phyloP scores from a whole-genome alignment of 1,140 invertebrate genomes.

The Drosophila pseudoananassae region DNA sequence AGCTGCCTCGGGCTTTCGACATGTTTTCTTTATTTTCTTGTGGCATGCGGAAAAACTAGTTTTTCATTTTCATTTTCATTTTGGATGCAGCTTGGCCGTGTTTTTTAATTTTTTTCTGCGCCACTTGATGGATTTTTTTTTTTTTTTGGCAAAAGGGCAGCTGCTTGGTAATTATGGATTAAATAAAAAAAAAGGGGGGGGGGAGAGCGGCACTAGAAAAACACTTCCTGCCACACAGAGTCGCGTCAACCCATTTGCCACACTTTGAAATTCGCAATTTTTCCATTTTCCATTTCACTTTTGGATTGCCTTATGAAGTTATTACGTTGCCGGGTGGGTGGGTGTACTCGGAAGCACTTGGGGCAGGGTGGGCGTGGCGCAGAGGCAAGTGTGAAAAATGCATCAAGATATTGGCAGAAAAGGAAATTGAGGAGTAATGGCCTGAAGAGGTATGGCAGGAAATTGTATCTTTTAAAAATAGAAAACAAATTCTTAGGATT shows the following conservation, averaged over 20 bases:
- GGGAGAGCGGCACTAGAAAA: background rate
- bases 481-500: no score
- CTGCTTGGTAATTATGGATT: conserved; percentile 4
- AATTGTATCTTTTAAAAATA: background rate
- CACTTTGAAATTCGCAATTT: conserved; percentile 20
- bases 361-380: conserved; percentile 3
- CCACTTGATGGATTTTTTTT: conserved; percentile 61
- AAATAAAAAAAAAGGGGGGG: background rate
- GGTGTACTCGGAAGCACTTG: conserved; percentile 68
- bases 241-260: conserved; percentile 15
- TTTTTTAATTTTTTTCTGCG: no score
- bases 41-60: conserved; percentile 79
- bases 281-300: conserved; percentile 49
- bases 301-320: conserved; percentile 62
- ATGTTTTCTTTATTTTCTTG: conserved; percentile 52
- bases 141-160: conserved; percentile 24
- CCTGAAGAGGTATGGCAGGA: background rate
- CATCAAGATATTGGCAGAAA: conserved; percentile 7
- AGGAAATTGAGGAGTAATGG: background rate
- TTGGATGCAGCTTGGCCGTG: conserved; percentile 39
- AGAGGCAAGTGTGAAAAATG: conserved; percentile 68
- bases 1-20: conserved; percentile 36
- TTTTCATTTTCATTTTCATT: conserved; percentile 64
- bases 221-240: conserved; percentile 18
- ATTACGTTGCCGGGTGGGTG: conserved; percentile 53